phyloP scores from a whole-genome alignment of 2,888 invertebrate genomes.

The Zeuzera pyrina region DNA sequence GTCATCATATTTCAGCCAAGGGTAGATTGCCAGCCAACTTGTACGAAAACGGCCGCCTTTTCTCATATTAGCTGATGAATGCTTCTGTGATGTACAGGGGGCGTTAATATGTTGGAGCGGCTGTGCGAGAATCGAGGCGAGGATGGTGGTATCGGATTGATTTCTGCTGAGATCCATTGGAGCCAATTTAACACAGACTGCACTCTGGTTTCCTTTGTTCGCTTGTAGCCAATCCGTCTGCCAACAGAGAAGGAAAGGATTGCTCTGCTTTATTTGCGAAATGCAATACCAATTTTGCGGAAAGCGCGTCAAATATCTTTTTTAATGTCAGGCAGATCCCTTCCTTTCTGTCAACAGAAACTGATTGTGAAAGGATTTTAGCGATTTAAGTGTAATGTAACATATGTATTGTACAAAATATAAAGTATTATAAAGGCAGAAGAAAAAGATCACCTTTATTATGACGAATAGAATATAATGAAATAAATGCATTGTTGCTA shows the following conservation, averaged over 20 bases:
- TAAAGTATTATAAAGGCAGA: too few species aligned
- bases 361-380: too few species aligned
- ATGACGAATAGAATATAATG: too few species aligned
- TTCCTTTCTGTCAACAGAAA: conserved; percentile 59
- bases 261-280: conserved; percentile 44
- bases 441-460: too few species aligned
- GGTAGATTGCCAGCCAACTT: conserved; percentile 78
- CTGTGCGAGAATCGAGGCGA: conserved; percentile 34
- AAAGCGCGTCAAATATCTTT: conserved; percentile 13
- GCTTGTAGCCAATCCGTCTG: conserved; percentile 51
- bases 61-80: conserved; percentile 29
- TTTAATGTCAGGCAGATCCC: conserved; percentile 46
- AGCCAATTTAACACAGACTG: conserved; percentile 24
- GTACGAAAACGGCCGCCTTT: conserved; percentile 79
- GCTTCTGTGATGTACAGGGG: conserved; percentile 14
- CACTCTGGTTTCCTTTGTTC: conserved; percentile 20
- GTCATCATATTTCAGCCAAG: conserved; percentile 83
- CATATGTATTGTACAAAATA: too few species aligned
- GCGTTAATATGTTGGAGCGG: conserved; percentile 41
- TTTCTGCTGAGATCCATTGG: conserved; percentile 28
- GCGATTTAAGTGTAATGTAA: too few species aligned
- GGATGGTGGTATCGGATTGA: conserved; percentile 23
- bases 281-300: conserved; percentile 23
- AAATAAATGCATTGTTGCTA: too few species aligned
- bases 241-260: conserved; percentile 81